Conservation (phyloP, 2,797 vertebrate genomes). For the Dryobates pubescens region DNA sequence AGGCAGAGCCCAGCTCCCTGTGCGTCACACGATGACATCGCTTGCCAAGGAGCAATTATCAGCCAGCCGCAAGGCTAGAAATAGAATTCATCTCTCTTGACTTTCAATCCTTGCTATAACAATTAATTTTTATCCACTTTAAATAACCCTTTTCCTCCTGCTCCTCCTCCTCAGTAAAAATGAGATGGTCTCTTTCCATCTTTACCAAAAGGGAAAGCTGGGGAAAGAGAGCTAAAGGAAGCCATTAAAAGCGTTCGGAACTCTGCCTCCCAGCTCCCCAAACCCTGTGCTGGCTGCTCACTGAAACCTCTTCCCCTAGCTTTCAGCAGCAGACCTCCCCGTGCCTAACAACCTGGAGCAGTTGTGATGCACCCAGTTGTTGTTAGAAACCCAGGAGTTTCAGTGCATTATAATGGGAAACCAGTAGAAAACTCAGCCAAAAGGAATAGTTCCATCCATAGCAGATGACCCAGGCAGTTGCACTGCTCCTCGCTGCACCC, state of each 20-base stretch:
- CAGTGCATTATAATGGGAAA: background rate
- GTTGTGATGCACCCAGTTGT: background rate
- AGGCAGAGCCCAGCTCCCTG: background rate
- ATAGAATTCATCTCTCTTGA: conserved; percentile 17
- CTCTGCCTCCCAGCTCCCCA: background rate
- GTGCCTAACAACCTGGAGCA: background rate
- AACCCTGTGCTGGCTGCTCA: background rate
- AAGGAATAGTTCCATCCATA: background rate
- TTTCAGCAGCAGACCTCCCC: background rate
- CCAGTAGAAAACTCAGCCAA: background rate
- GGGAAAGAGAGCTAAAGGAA: background rate
- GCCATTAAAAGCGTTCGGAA: background rate
- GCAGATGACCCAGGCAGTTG: no score
- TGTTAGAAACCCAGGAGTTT: background rate
- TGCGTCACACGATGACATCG: background rate
- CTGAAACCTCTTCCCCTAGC: background rate
- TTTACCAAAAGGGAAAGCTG: background rate
- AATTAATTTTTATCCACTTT: conserved; percentile 28
- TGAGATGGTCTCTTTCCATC: background rate
- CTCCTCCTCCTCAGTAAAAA: background rate
- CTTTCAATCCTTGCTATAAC: conserved; percentile 1
- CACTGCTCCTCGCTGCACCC: background rate
- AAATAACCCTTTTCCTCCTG: background rate
- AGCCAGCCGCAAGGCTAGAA: conserved; percentile 44
- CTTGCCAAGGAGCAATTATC: conserved; percentile 34